phyloP scores from a whole-genome alignment of 2,797 vertebrate genomes.

The Girardinus metallicus region DNA sequence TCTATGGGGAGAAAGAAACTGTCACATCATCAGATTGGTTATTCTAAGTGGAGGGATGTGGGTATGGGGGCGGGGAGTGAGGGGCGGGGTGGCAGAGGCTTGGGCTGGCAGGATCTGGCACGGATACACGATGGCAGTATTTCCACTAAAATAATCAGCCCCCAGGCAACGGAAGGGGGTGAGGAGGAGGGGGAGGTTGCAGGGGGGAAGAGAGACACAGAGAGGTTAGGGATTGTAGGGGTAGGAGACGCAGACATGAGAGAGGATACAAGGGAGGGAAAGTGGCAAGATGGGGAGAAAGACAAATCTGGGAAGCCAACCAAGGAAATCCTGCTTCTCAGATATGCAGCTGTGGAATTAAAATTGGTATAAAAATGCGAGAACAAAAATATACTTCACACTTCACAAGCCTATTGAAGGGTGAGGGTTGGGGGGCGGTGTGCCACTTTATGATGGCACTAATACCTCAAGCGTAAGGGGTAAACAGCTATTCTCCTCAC shows the following conservation, averaged over 20 bases:
- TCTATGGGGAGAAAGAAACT: constrained; percentile 81
- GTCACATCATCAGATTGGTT: constrained; percentile 85
- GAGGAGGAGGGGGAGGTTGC: constrained; percentile 20
- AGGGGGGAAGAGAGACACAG: constrained; percentile 47
- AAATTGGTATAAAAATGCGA: constrained; percentile 79
- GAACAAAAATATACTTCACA: constrained; percentile 83
- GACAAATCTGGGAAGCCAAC: constrained; percentile 82
- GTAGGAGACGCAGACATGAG: constrained; percentile 66
- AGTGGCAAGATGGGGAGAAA: constrained; percentile 71
- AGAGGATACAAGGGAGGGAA: constrained; percentile 72
- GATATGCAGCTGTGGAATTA: constrained; percentile 87
- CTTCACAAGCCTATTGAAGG: constrained; percentile 80
- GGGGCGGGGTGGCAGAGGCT: constrained; percentile 73
- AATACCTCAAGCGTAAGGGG: constrained; percentile 71
- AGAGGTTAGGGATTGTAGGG: constrained; percentile 77
- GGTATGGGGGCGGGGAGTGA: constrained; percentile 70
- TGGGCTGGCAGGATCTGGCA: constrained; percentile 80
- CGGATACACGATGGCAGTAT: constrained; percentile 71
- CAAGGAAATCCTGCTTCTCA: constrained; percentile 87
- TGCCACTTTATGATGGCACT: constrained; percentile 70
- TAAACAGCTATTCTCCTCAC: constrained; percentile 74
- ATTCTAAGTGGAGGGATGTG: constrained; percentile 80
- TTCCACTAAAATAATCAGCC: constrained; percentile 83
- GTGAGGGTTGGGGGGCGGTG: constrained; percentile 48
- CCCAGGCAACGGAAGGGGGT: constrained; percentile 73